Conservation (phyloP, 2,113 vertebrate species). For the Ctenomys sociabilis region DNA sequence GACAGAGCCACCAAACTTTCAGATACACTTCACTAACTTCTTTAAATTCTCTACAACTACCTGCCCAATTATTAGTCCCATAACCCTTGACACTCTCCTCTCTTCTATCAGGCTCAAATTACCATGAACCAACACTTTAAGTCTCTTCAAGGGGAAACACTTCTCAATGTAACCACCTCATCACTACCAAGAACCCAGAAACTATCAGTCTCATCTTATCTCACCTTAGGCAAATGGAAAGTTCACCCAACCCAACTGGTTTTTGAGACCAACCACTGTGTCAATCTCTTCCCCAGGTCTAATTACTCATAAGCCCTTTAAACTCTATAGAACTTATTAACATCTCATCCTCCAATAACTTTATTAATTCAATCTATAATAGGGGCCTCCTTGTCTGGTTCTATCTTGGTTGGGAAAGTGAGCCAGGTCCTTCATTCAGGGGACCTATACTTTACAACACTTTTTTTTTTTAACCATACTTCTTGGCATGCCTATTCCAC, state of each 20-base stretch:
- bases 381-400: background rate
- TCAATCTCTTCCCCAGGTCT: background rate
- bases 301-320: background rate
- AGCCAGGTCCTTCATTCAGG: background rate
- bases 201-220: background rate
- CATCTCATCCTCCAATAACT: background rate
- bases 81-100: background rate
- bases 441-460: background rate
- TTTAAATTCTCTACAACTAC: background rate
- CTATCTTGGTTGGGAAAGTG: background rate
- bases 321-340: background rate
- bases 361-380: background rate
- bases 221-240: background rate
- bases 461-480: background rate
- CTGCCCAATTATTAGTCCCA: background rate
- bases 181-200: too few species aligned
- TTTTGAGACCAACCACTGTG: background rate
- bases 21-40: background rate
- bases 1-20: background rate
- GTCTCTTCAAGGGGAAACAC: background rate
- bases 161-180: too few species aligned
- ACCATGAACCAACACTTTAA: background rate
- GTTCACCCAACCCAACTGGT: background rate
- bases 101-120: background rate
- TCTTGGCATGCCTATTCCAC: background rate